phyloP scores from a whole-genome alignment of 2,888 invertebrate species.

The Mythimna vitellina region DNA sequence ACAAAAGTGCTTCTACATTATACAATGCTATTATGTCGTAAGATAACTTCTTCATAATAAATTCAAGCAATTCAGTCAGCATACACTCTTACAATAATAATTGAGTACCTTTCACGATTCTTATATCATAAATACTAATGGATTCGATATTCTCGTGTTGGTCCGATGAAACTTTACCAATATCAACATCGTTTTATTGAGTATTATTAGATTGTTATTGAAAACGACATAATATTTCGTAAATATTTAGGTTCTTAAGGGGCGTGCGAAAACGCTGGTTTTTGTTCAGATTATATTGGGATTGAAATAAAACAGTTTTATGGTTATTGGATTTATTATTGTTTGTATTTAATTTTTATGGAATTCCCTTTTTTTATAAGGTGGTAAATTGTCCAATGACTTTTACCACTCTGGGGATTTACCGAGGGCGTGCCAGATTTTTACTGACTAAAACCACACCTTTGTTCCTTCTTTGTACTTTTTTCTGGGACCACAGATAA shows the following conservation, averaged over 20 bases:
- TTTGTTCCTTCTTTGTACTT: too few species aligned
- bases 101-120: conserved; percentile 33
- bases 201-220: conserved; percentile 42
- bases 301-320: conserved; percentile 25
- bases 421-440: too few species aligned
- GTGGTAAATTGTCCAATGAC: too few species aligned
- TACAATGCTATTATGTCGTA: too few species aligned
- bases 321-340: background rate
- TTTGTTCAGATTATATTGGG: conserved; percentile 15
- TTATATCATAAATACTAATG: conserved; percentile 66
- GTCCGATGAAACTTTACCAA: conserved; percentile 31
- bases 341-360: background rate
- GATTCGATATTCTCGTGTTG: conserved; percentile 53
- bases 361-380: too few species aligned
- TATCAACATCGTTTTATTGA: conserved; percentile 45
- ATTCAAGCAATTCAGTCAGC: background rate
- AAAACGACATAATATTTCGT: conserved; percentile 37
- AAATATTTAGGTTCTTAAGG: conserved; percentile 39
- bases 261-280: conserved; percentile 16
- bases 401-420: too few species aligned
- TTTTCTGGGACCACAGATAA: too few species aligned
- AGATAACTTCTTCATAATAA: too few species aligned
- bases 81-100: conserved; percentile 13
- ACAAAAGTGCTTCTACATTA: too few species aligned
- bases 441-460: too few species aligned